Evolutionary conservation across 2,888 invertebrate genomes (phyloP), one percentile per base, ranked within the genome.

Genomic region (Adelphocoris suturalis): DNA sequence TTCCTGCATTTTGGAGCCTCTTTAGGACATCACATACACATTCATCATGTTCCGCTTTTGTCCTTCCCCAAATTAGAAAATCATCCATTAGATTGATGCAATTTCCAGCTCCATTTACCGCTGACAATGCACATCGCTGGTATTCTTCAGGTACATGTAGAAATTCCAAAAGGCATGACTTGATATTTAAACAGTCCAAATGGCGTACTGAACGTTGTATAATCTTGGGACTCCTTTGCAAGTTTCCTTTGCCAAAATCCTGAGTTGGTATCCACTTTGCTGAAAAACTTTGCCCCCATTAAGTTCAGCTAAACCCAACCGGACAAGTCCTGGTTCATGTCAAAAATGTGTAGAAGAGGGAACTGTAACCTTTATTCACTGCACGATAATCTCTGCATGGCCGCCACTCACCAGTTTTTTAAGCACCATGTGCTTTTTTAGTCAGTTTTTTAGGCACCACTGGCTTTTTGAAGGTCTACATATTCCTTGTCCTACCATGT

Each of bases 61-160:
- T 91, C 46, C 78, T 90, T 14, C 90, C 91, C 76, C 47, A 90
- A 16, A 92, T 89, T 16, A 92, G 82, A 28, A 92, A 82, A 86
- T 92, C 92, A 90, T 92, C 92, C 23, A 92, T 91, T 37, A 90
- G 90, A 5, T 89, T 80, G 16, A 81, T 80, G 27, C 89, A 88
- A n/a, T 91, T 91, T 52, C 90, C 37, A 91, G 75, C 23, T 90
- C 82, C 87, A 3, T 28, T 12, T 16, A 82, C 2, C 4, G 27
- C 27, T 37, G 4, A 2, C 2, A 7, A 46, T 46, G 92, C 90
- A 47, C 78, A 75, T 28, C 91, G 86, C 55, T 92, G 92, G 91
- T 92, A 93, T 3, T 92, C 90, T 92, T 93, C 92, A 57, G 92
- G 91, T 0, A 92, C 92, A 57, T 91, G 90, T 90, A 9, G 89